These are phyloP conservation scores for Muscicapa adusta DNA, from an alignment of 2,113 vertebrate species.

Conservation along the genomic window DNA sequence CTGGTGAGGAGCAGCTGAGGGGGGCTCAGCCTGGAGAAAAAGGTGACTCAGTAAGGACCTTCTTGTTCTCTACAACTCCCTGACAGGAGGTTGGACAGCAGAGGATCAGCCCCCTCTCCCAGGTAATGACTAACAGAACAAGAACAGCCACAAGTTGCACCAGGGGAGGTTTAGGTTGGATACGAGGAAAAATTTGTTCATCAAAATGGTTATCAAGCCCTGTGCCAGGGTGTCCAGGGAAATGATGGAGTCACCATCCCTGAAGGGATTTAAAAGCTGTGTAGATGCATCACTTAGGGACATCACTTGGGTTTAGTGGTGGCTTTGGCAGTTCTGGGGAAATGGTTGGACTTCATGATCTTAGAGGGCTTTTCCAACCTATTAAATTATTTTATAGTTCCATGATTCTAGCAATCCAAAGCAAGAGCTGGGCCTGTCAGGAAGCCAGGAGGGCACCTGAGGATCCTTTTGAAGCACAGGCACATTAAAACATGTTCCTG, in stretches of 20 bases:
- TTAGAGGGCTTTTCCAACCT: not conserved
- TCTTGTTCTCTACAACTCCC: not conserved
- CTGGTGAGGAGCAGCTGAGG: not conserved
- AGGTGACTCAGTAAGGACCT: not conserved
- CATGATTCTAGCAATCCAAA: not conserved
- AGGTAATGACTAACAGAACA: not conserved
- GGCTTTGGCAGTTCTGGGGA: not conserved
- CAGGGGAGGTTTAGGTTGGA: not conserved
- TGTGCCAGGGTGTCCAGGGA: not conserved
- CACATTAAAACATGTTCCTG: fast-evolving
- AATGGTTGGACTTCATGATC: not conserved
- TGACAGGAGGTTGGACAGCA: not conserved
- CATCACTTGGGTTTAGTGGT: not conserved
- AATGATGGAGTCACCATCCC: not conserved
- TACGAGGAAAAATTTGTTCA: not conserved
- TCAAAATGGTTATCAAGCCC: not conserved
- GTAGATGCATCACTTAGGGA: not conserved
- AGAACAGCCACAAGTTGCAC: not conserved
- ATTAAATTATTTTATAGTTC: not conserved
- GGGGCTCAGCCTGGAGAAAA: not conserved
- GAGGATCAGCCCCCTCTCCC: not conserved
- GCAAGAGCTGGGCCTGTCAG: not conserved
- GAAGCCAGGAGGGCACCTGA: not conserved
- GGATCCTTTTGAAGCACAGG: not conserved
- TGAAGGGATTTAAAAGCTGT: not conserved